Percentiles rank a stretch among this genome's conserved stretches.
phyloP scores from a whole-genome alignment of 2,113 vertebrate species.

The Nematolebias whitei region DNA sequence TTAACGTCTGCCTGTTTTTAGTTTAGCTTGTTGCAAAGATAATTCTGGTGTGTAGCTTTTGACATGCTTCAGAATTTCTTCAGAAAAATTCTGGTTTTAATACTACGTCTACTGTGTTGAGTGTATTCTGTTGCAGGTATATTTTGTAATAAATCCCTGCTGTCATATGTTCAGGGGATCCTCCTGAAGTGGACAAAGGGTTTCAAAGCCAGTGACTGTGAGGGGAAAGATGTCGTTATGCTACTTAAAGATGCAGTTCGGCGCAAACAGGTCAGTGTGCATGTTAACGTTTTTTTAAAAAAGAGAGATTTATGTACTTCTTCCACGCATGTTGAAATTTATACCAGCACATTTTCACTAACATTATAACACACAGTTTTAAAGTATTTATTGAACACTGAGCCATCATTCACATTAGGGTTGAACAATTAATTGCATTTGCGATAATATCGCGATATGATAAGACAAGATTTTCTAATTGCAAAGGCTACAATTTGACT shows the following conservation, averaged over 20 bases:
- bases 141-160: background rate
- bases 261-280: slow-evolving; percentile 81
- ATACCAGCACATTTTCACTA: background rate
- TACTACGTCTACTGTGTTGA: too few relatives aligned
- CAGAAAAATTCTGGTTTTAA: too few relatives aligned
- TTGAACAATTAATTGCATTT: too few relatives aligned
- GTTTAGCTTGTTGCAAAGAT: too few relatives aligned
- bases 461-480: too few relatives aligned
- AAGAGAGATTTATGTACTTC: background rate
- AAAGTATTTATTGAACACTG: background rate
- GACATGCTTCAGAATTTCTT: too few relatives aligned
- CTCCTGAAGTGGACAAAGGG: slow-evolving; percentile 97
- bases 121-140: too few relatives aligned
- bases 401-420: background rate
- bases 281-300: background rate
- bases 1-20: too few relatives aligned
- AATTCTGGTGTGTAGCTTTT: too few relatives aligned
- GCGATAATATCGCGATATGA: too few relatives aligned
- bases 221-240: slow-evolving; percentile 88
- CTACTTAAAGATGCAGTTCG: slow-evolving; percentile 93
- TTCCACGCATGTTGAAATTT: too few relatives aligned
- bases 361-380: background rate
- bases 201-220: slow-evolving; percentile 92
- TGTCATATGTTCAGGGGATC: slow-evolving; percentile 82
- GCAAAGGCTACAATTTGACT: too few relatives aligned